Evolutionary conservation across 1,140 invertebrate genomes (phyloP), one percentile per base, ranked within the genome.

Genomic region (Lepidostoma basale): DNA sequence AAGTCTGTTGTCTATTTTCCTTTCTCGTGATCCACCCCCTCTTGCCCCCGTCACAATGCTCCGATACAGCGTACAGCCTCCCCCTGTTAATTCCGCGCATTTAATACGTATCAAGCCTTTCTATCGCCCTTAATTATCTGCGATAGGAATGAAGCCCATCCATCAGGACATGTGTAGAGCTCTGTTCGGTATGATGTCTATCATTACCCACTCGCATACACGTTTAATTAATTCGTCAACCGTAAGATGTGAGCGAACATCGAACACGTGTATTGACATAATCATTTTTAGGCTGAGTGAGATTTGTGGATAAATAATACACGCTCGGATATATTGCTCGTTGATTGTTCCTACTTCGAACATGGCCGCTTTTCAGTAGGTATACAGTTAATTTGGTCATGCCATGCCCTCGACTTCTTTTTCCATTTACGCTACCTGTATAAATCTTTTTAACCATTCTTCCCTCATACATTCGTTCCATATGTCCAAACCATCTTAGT

Each of bases 191-290:
- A 26, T 26, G 47, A 52, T 52, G 47, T 0, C 18, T 25, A 52
- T 52, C 47, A 14, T 52, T n/a, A 28, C 18, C 23, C 33, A 2
- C 33, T 36, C 33, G 33, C 10, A 36, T 36, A 12, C 5, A n/a
- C 12, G 30, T n/a, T 26, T 52, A 52, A 28, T 52, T 52, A 16
- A 52, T 52, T 52, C 6, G 25, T 52, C 47, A 26, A 26, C 47
- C 23, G 25, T n/a, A 3, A n/a, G 1, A 36, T 12, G 33, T 9
- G 14, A 9, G 33, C 10, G 5, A 1, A 52, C 3, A 52, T 5
- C 18, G 47, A 52, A 52, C 47, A 52, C 47, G 47, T 52, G 22
- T n/a, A n/a, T n/a, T n/a, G n/a, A n/a, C n/a, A n/a, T n/a, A n/a
- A 9, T 25, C 10, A 44, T 6, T 44, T 44, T 18, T 14, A 3